Percentiles rank a stretch among this genome's conserved stretches.
These are phyloP conservation scores for Pollimyrus isidori DNA, from an alignment of 2,113 vertebrate species.

Conservation along the genomic window DNA sequence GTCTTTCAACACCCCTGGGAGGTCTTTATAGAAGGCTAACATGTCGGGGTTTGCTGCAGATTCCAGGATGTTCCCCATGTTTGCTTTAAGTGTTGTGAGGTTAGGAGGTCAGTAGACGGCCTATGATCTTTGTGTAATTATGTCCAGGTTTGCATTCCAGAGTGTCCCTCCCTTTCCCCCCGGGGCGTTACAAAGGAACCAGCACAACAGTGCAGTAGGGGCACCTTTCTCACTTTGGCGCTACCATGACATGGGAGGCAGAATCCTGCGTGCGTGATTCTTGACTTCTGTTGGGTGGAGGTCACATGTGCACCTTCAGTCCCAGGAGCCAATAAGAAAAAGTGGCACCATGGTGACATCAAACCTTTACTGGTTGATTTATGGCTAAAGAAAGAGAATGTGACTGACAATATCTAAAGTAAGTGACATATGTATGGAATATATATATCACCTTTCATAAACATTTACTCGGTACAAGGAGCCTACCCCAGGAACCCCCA, in stretches of 20 bases:
- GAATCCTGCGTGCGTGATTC: neutral
- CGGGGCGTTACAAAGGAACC: neutral
- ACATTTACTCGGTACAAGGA: neutral
- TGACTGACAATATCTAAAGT: neutral
- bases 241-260: neutral
- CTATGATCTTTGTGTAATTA: neutral
- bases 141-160: slow-evolving; percentile 1
- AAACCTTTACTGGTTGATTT: neutral
- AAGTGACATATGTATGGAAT: neutral
- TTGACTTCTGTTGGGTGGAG: neutral
- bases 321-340: neutral
- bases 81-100: neutral
- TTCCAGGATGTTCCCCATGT: neutral
- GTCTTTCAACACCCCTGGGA: neutral
- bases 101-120: neutral
- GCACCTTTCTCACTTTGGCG: neutral
- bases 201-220: neutral
- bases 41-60: neutral
- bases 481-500: neutral
- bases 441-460: slow-evolving; percentile 1
- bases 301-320: neutral
- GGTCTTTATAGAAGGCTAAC: neutral
- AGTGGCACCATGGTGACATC: neutral
- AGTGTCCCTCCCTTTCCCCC: neutral
- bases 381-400: neutral